Evolutionary conservation across 2,113 vertebrate species (phyloP).

Genomic region (Microtus montanus): DNA sequence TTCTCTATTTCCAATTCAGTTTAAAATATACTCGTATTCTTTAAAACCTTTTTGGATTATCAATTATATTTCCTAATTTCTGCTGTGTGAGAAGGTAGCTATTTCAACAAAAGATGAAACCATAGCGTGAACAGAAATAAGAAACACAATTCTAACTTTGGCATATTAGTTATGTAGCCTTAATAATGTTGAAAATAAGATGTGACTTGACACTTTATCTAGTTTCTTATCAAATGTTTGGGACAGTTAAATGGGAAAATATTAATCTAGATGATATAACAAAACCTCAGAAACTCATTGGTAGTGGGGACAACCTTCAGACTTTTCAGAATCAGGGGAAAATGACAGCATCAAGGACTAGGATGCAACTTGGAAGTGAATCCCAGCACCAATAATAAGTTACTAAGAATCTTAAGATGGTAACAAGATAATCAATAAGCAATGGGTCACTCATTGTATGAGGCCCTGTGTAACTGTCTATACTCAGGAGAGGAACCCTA

Average conservation of each 20-base stretch:
- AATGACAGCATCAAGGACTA: neutral
- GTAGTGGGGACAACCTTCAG: neutral
- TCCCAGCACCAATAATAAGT: neutral
- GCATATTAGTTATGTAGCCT: neutral
- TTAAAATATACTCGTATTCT: neutral
- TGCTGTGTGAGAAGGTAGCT: neutral
- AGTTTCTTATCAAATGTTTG: neutral
- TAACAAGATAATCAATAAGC: neutral
- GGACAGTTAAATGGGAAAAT: neutral
- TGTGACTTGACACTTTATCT: neutral
- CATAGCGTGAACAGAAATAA: neutral
- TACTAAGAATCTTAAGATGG: neutral
- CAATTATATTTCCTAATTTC: conserved; percentile 30
- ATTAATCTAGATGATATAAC: neutral
- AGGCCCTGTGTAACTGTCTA: neutral
- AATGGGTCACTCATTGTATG: neutral
- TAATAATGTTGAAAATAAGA: conserved; percentile 4
- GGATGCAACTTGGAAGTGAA: neutral
- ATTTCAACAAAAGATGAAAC: neutral
- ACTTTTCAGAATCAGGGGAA: neutral
- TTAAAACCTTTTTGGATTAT: neutral
- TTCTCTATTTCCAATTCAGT: neutral
- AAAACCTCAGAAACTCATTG: neutral
- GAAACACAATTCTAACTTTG: neutral
- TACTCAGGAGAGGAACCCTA: accelerated